Conservation (phyloP, 37 sponge, comb jelly and placozoan genomes). For the Lycopodina hypogea region DNA sequence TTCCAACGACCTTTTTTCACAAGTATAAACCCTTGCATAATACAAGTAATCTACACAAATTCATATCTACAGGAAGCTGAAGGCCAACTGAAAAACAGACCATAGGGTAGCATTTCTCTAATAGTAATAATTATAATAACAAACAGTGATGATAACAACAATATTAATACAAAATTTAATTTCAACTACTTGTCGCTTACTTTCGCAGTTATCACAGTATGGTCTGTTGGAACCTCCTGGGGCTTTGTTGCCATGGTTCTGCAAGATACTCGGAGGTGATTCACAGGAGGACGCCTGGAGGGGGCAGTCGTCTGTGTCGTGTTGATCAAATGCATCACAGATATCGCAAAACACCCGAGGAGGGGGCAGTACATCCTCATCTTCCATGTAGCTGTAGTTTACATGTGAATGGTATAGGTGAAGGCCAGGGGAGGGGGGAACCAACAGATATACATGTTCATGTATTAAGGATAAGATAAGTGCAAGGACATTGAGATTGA, state of each 20-base stretch:
- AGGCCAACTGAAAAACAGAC: too few relatives aligned
- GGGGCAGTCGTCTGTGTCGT: constrained; percentile 96
- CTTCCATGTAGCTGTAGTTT: neutral
- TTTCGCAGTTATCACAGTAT: constrained; percentile 72
- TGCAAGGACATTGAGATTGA: too few relatives aligned
- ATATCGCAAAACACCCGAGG: constrained; percentile 93
- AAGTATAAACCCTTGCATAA: too few relatives aligned
- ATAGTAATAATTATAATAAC: neutral
- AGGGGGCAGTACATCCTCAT: constrained; percentile 59
- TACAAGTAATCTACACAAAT: too few relatives aligned
- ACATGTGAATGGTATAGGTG: too few relatives aligned
- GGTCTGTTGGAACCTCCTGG: constrained; percentile 60
- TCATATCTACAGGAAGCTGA: too few relatives aligned
- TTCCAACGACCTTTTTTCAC: too few relatives aligned
- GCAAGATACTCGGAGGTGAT: constrained; percentile 36
- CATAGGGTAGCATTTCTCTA: too few relatives aligned
- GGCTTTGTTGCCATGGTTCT: constrained; percentile 37
- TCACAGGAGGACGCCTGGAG: constrained; percentile 45
- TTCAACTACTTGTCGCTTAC: constrained; percentile 1
- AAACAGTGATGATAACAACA: neutral
- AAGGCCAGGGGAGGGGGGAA: too few relatives aligned
- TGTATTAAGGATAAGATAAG: too few relatives aligned
- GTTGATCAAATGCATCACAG: constrained; percentile 95
- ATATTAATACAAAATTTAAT: neutral
- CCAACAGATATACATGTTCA: too few relatives aligned